Conservation (phyloP, 1,140 invertebrate genomes). For the Lasaia peninsularis region DNA sequence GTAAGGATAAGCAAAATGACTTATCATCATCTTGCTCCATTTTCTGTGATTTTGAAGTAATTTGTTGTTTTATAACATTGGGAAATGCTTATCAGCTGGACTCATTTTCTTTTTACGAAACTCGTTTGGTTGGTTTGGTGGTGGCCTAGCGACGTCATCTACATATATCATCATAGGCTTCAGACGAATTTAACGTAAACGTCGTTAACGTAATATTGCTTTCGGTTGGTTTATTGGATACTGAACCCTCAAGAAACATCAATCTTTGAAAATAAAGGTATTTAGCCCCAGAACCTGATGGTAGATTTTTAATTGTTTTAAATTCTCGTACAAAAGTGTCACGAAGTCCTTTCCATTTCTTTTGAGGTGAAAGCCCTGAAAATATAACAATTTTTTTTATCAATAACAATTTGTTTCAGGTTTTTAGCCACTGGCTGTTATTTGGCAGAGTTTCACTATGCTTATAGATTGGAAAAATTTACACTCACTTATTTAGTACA, state of each 20-base stretch:
- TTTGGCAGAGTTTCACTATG: slow-evolving; percentile 13
- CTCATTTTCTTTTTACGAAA: slow-evolving; percentile 1
- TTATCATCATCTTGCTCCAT: background rate
- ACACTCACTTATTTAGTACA: slow-evolving; percentile 13
- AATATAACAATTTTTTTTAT: background rate
- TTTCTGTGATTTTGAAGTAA: background rate
- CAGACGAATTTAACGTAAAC: background rate
- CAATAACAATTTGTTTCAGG: slow-evolving; percentile 1
- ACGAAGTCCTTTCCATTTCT: slow-evolving; percentile 19
- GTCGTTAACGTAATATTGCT: background rate
- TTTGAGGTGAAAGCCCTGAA: slow-evolving; percentile 14
- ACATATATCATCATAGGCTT: background rate
- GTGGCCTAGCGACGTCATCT: background rate
- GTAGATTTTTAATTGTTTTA: slow-evolving; percentile 15
- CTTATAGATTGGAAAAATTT: slow-evolving; percentile 12
- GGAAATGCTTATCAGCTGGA: background rate
- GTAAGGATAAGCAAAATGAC: background rate
- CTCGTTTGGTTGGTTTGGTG: background rate
- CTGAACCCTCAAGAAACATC: slow-evolving; percentile 10
- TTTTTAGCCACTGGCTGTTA: slow-evolving; percentile 17
- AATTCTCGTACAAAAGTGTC: slow-evolving; percentile 17
- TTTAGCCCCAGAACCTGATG: slow-evolving; percentile 17
- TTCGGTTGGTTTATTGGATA: slow-evolving; percentile 8
- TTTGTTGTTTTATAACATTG: background rate
- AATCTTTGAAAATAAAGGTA: slow-evolving; percentile 14